These are phyloP conservation scores for Petrolisthes cinctipes DNA, from an alignment of 2,888 invertebrate genomes.

Conservation along the genomic window DNA sequence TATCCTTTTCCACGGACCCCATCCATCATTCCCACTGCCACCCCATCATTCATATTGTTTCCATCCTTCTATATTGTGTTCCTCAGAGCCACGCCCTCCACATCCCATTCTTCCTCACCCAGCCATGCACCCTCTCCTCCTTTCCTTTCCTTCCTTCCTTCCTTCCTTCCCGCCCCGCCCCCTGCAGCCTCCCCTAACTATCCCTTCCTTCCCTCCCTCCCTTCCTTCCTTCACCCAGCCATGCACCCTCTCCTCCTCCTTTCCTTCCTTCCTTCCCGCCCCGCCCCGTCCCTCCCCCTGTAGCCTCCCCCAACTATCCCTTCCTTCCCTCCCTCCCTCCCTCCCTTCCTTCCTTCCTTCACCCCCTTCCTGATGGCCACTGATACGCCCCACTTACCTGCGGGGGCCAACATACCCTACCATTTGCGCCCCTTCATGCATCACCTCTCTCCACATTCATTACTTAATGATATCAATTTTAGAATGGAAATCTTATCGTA, in stretches of 20 bases:
- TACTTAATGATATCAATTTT: conserved; percentile 30
- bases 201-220: not conserved
- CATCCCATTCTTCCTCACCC: not conserved
- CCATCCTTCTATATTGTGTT: not conserved
- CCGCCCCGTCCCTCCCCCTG: not conserved
- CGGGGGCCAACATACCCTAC: not conserved
- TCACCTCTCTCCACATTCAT: conserved; percentile 23
- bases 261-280: not conserved
- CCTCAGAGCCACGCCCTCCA: not conserved
- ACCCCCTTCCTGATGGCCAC: not conserved
- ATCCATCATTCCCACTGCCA: not conserved
- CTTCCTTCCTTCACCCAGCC: not conserved
- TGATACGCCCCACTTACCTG: not conserved
- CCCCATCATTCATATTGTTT: not conserved
- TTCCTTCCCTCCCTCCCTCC: too few relatives aligned
- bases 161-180: not conserved
- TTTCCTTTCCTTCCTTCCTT: not conserved
- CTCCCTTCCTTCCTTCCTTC: not conserved
- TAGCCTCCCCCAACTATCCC: not conserved
- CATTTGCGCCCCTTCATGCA: conserved; percentile 10
- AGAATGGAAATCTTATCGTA: conserved; percentile 26
- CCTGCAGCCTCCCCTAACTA: not conserved
- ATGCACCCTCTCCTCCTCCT: not conserved
- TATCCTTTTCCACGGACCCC: not conserved
- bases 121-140: not conserved